Percentiles rank a stretch among this genome's conserved stretches.
phyloP scores from a whole-genome alignment of 2,888 invertebrate genomes.

The Biston stratarius region DNA sequence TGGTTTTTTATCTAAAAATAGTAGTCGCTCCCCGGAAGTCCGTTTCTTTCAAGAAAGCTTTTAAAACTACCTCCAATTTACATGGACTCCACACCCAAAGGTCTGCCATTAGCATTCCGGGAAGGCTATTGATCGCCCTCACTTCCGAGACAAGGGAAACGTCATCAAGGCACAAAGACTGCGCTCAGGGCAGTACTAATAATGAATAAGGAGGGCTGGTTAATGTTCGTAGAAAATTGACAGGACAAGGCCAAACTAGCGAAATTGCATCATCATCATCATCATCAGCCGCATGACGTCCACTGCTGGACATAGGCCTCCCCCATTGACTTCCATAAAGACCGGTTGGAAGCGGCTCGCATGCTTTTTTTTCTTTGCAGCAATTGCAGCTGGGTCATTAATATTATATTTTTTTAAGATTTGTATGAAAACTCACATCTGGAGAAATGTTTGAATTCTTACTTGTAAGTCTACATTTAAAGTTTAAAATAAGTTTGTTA shows the following conservation, averaged over 20 bases:
- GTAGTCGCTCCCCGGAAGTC: slow-evolving; percentile 13
- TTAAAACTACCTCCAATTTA: slow-evolving; percentile 22
- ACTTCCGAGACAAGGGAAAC: slow-evolving; percentile 56
- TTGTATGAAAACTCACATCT: no score
- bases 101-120: slow-evolving; percentile 42
- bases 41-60: slow-evolving; percentile 22
- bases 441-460: no score
- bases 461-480: no score
- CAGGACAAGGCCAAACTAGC: neutral
- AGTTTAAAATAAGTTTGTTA: no score
- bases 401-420: no score
- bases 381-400: no score
- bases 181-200: slow-evolving; percentile 41
- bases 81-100: slow-evolving; percentile 19
- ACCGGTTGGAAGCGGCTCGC: no score
- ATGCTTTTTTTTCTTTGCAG: no score
- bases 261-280: neutral
- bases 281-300: no score
- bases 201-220: slow-evolving; percentile 4
- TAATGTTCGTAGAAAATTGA: slow-evolving; percentile 1
- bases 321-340: no score
- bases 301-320: no score
- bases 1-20: neutral
- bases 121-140: slow-evolving; percentile 50
- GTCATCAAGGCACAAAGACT: slow-evolving; percentile 63